phyloP scores from a whole-genome alignment of 1,140 invertebrate species.

The Eumeta japonica region DNA sequence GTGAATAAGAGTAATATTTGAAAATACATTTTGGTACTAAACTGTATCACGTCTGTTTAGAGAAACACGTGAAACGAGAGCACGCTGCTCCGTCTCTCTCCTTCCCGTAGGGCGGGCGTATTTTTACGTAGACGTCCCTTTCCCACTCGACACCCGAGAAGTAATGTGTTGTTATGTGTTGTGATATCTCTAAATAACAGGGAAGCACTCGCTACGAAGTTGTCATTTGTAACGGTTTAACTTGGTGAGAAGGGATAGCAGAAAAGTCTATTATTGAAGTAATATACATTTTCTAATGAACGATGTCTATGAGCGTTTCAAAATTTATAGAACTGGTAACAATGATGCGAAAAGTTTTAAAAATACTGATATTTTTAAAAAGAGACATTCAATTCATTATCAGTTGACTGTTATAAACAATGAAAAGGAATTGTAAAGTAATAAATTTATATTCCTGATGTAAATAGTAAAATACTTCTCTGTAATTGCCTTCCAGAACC shows the following conservation, averaged over 20 bases:
- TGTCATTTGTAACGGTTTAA: slow-evolving; percentile 56
- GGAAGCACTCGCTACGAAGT: slow-evolving; percentile 55
- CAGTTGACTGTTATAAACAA: too few relatives aligned
- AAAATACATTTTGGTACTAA: slow-evolving; percentile 5
- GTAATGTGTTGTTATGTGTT: slow-evolving; percentile 58
- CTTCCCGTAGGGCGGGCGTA: slow-evolving; percentile 15
- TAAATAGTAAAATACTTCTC: too few relatives aligned
- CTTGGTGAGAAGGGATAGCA: slow-evolving; percentile 31
- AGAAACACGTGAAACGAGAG: slow-evolving; percentile 44
- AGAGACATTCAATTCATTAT: too few relatives aligned
- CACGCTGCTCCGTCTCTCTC: slow-evolving; percentile 36
- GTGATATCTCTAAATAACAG: slow-evolving; percentile 58
- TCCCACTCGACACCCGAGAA: slow-evolving; percentile 42
- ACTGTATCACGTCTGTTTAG: slow-evolving; percentile 19
- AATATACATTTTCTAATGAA: too few relatives aligned
- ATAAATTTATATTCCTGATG: too few relatives aligned
- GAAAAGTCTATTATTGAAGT: too few relatives aligned
- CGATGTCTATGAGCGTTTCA: too few relatives aligned
- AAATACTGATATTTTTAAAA: too few relatives aligned
- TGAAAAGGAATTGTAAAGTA: too few relatives aligned
- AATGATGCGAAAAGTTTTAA: too few relatives aligned
- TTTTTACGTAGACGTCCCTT: slow-evolving; percentile 40
- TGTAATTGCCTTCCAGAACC: too few relatives aligned
- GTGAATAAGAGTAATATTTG: slow-evolving; percentile 12
- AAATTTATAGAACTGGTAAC: too few relatives aligned